Evolutionary conservation across 2,113 vertebrate genomes (phyloP), one percentile per base, ranked within the genome.

Genomic region (Nettapus auritus): DNA sequence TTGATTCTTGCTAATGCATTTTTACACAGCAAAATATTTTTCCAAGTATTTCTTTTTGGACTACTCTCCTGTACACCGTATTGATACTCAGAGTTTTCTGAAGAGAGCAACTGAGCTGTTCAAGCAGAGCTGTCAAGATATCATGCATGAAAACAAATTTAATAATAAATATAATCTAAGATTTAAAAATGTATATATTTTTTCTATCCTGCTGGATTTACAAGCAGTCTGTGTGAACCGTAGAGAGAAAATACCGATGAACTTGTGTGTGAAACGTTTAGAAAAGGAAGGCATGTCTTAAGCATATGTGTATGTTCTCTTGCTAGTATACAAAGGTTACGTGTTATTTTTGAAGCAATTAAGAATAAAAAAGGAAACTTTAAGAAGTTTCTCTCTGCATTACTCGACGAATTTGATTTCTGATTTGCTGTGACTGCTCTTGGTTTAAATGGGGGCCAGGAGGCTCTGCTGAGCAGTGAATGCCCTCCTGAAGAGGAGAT

Each of bases 1-100:
- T 87, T 68, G 55, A 84, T 88, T 94, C 64, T 82, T 89, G 55
- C 42, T 93, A 89, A 92, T 95, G 89, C 96, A 93, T 96, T 96
- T 96, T 85, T 62, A 91, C 62, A 36, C 36, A 78, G 90, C 81
- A 94, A 69, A 73, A 20, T 96, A 84, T 83, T 93, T 93, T 94
- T 94, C 88, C 52, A 96, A 96, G 79, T 95, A 81, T 81, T 68
- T 88, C 69, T 88, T 82, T 93, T 90, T 88, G 48, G 71, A 88
- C 33, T 93, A 68, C 85, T 87, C 55, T 79, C 59, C 57, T 62
- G 88, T 92, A 71, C 36, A 26, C 53, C 62, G 2, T 69, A 29
- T 67, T 68, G 88, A 67, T 95, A 93, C 23, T 90, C 55, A 28
- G 63, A 53, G 33, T 75, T 96, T 86, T 64, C 77, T 82, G 26